Base-by-base conservation (phyloP, 2,888 invertebrate species). In the Tinea pellionella region DNA sequence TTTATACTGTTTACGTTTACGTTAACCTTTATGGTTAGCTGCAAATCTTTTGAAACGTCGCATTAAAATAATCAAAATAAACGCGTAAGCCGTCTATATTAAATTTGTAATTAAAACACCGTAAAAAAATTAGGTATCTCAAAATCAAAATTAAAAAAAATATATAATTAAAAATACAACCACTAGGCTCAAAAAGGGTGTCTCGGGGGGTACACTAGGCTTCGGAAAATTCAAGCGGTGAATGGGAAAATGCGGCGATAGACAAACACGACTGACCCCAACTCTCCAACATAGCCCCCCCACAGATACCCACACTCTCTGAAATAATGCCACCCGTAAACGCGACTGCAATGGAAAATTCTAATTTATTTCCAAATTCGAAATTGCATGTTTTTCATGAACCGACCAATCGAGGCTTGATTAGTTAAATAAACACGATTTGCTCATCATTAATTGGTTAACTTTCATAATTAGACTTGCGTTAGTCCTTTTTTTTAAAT, bases 201-300 rank as follows among this genome's bases (percentile, higher is more conserved):
- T 74, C 74, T 73, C 67, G 70, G 72, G 74, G 67, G 72, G 75
- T n/a, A 80, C 78, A 77, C 75, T 78, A 80, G 80, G 81, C 83
- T 78, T 84, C 81, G 84, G 86, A 80, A 84, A 85, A 85, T 83
- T 84, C 85, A 80, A 81, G 84, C 83, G 74, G 77, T 85, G 85
- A 85, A 84, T 83, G 83, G 80, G 77, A 84, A 85, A 85, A 75
- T 84, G 82, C 81, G 77, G 80, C 80, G 79, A 83, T 86, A 87
- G 86, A 86, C 84, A 86, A 86, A 85, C 86, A 83, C 77, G 69
- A 70, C 76, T 80, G 80, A 83, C 85, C 82, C 77, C 75, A 42
- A 30, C 42, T 18, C n/a, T 53, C 37, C 60, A 42, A 9, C 19
- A 19, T 30, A 18, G 70, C 69, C 63, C 67, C 68, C 47, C 19